A percentile compares a stretch with the other conserved stretches of the same genome.
phyloP scores from a whole-genome alignment of 2,113 vertebrate species.

The Bubo scandiacus region DNA sequence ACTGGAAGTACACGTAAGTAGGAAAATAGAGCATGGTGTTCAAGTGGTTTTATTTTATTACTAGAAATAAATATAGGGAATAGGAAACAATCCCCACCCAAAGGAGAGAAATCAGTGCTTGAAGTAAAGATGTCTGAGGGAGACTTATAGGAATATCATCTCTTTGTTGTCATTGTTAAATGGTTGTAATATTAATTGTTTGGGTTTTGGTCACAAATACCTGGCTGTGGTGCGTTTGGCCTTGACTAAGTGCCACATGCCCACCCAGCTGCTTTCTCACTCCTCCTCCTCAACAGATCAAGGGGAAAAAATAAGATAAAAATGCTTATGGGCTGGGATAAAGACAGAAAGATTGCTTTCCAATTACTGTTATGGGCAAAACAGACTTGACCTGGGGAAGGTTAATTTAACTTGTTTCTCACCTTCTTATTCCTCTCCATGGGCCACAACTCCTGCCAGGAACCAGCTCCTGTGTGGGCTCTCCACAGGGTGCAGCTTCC shows the following conservation, averaged over 20 bases:
- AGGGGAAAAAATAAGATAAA: not conserved
- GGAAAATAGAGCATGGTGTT: not conserved
- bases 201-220: not conserved
- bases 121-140: not conserved
- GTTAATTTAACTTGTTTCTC: not conserved
- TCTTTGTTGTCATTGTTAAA: not conserved
- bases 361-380: not conserved
- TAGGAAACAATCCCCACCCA: not conserved
- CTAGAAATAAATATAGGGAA: not conserved
- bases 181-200: not conserved
- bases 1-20: not conserved
- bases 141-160: not conserved
- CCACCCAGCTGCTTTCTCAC: not conserved
- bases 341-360: not conserved
- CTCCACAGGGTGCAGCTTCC: not conserved
- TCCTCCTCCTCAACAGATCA: not conserved
- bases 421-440: not conserved
- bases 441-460: not conserved
- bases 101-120: not conserved
- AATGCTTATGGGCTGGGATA: not conserved
- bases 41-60: not conserved
- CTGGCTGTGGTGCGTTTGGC: not conserved
- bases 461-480: not conserved
- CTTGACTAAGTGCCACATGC: not conserved
- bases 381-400: not conserved